These are phyloP conservation scores for Zosterops borbonicus DNA, from an alignment of 2,113 vertebrate genomes.

Conservation along the genomic window DNA sequence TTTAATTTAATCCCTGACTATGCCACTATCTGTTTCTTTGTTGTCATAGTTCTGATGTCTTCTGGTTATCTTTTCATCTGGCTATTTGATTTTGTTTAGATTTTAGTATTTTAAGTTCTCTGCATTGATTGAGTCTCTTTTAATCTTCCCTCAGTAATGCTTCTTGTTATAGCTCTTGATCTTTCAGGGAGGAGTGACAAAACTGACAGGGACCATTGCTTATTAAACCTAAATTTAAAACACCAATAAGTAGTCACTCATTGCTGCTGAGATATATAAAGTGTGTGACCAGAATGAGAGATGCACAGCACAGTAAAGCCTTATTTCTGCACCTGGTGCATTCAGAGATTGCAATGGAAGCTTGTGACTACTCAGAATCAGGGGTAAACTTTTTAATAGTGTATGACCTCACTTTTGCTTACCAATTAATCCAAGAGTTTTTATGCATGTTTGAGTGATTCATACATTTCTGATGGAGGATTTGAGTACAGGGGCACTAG, in stretches of 20 bases:
- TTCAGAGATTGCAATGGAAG: not conserved
- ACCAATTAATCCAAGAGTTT: not conserved
- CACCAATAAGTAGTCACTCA: not conserved
- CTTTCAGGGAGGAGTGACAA: constrained; percentile 17
- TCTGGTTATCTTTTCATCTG: constrained; percentile 39
- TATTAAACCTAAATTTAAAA: constrained; percentile 33
- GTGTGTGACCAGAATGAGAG: not conserved
- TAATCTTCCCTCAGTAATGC: constrained; percentile 33
- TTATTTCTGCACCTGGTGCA: not conserved
- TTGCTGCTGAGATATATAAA: not conserved
- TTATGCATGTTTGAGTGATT: not conserved
- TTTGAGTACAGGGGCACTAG: not conserved
- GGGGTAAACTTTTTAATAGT: not conserved
- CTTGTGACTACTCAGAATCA: not conserved
- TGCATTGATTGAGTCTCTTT: constrained; percentile 22
- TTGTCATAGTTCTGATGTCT: constrained; percentile 36
- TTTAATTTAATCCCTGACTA: constrained; percentile 34
- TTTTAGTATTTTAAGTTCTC: constrained; percentile 49
- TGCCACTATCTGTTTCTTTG: not conserved
- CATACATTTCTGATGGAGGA: not conserved
- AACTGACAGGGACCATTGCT: not conserved
- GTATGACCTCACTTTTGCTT: not conserved
- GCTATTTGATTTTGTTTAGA: constrained; percentile 30
- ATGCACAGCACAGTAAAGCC: not conserved
- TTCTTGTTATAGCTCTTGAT: constrained; percentile 33